Percentiles rank a stretch among this genome's conserved stretches.
These are phyloP conservation scores for Vicugna pacos DNA, from an alignment of 2,113 vertebrate species.

Conservation along the genomic window DNA sequence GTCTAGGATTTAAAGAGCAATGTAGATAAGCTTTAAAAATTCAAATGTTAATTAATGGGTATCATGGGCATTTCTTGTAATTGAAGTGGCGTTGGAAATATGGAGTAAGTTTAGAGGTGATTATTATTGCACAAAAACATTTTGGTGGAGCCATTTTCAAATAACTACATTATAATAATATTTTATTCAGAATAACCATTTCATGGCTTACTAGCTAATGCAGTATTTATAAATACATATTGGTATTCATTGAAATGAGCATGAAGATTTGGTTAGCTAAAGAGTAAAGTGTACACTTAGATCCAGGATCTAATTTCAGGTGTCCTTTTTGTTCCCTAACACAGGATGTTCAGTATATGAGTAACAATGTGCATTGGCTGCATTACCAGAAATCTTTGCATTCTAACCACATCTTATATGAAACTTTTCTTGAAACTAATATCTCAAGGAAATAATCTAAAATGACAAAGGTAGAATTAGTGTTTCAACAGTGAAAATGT, in stretches of 20 bases:
- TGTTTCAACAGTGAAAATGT: slow-evolving; percentile 54
- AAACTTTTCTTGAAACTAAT: slow-evolving; percentile 68
- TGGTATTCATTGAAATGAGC: neutral
- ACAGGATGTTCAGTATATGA: slow-evolving; percentile 13
- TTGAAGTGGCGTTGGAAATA: neutral
- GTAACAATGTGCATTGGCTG: slow-evolving; percentile 40
- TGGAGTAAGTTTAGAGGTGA: neutral
- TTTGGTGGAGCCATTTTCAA: neutral
- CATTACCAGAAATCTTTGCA: slow-evolving; percentile 48
- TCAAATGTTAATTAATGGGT: neutral
- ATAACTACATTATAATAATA: neutral
- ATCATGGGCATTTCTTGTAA: neutral
- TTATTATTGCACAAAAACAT: neutral
- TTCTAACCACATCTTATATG: neutral
- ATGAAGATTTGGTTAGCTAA: neutral
- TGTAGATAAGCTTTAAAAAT: slow-evolving; percentile 28
- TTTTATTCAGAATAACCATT: neutral
- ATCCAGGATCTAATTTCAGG: slow-evolving; percentile 1
- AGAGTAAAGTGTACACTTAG: neutral
- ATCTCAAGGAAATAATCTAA: slow-evolving; percentile 64
- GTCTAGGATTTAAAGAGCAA: slow-evolving; percentile 3
- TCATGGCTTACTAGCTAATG: neutral
- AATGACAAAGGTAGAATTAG: slow-evolving; percentile 57
- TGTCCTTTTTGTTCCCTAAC: slow-evolving; percentile 47
- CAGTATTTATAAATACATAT: neutral